Percentiles rank a stretch among this genome's conserved stretches.
Evolutionary conservation across 2,888 invertebrate species (phyloP).

Genomic region (Eristalinus aeneus): DNA sequence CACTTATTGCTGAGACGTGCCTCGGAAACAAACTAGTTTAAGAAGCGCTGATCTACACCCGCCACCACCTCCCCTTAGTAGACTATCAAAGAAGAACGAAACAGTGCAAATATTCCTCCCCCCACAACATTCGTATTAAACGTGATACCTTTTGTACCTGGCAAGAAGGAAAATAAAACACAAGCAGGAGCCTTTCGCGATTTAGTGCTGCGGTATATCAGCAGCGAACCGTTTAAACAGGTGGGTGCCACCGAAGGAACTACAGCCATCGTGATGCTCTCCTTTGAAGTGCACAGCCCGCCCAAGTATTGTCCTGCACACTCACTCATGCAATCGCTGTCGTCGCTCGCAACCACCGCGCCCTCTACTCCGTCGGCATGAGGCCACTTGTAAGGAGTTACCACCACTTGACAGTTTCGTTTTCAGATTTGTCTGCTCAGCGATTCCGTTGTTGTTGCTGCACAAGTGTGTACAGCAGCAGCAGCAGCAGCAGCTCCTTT

Average conservation of each 20-base stretch:
- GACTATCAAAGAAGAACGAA: not conserved
- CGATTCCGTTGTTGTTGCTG: conserved; percentile 34
- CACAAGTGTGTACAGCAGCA: conserved; percentile 37
- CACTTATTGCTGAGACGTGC: not conserved
- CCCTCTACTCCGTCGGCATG: not conserved
- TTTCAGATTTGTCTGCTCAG: conserved; percentile 49
- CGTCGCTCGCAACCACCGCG: not conserved
- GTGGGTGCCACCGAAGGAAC: conserved; percentile 52
- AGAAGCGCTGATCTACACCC: not conserved
- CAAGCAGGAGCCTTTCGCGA: conserved; percentile 30
- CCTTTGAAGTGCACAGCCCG: conserved; percentile 42
- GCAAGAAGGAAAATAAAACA: not conserved
- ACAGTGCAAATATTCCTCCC: not conserved
- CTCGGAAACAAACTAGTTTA: not conserved
- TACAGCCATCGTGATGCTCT: conserved; percentile 26
- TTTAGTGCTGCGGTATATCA: conserved; percentile 60
- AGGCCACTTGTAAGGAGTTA: conserved; percentile 46
- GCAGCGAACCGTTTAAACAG: conserved; percentile 61
- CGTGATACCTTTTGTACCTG: conserved; percentile 40
- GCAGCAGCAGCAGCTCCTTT: conserved; percentile 12
- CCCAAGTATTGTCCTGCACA: conserved; percentile 62
- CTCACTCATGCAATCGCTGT: conserved; percentile 33
- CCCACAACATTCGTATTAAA: conserved; percentile 34
- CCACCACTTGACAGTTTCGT: conserved; percentile 45
- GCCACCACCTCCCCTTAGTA: not conserved